A percentile compares a stretch with the other conserved stretches of the same genome.
Evolutionary conservation across 2,797 vertebrate species (phyloP).

Genomic region (Esox masquinongy): DNA sequence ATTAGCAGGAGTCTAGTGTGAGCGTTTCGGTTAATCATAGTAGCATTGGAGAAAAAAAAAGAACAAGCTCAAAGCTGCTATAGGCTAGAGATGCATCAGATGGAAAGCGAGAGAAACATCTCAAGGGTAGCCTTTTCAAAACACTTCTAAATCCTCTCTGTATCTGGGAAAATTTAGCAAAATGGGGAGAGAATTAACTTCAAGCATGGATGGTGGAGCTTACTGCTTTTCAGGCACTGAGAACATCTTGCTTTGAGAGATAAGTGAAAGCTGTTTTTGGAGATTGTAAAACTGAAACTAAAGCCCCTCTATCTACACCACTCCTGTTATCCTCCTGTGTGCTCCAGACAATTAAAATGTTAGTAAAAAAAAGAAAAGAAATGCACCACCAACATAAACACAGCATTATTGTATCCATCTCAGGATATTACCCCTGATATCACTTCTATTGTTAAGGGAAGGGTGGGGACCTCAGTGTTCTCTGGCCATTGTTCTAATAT

Average conservation of each 20-base stretch:
- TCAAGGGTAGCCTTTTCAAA: constrained; percentile 44
- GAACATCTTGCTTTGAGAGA: constrained; percentile 63
- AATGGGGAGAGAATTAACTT: constrained; percentile 62
- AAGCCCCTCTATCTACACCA: constrained; percentile 52
- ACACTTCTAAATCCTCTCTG: constrained; percentile 45
- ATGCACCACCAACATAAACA: constrained; percentile 39
- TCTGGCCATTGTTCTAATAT: not conserved
- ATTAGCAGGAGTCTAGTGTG: constrained; percentile 17
- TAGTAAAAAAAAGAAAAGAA: constrained; percentile 37
- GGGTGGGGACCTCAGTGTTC: too few species aligned
- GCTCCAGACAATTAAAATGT: constrained; percentile 54
- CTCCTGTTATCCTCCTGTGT: constrained; percentile 54
- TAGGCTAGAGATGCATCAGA: constrained; percentile 38
- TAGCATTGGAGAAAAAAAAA: constrained; percentile 6
- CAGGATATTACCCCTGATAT: constrained; percentile 6
- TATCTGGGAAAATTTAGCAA: constrained; percentile 57
- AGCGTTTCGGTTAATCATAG: constrained; percentile 29
- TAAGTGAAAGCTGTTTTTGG: constrained; percentile 66
- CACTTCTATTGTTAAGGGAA: not conserved
- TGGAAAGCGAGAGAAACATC: constrained; percentile 14
- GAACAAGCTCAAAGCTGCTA: constrained; percentile 11
- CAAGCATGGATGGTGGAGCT: constrained; percentile 61
- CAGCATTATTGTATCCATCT: not conserved
- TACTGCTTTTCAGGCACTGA: constrained; percentile 59
- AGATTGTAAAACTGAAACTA: constrained; percentile 60